Base-by-base conservation (phyloP, 1,140 invertebrate species). In the Meloidogyne exigua region DNA sequence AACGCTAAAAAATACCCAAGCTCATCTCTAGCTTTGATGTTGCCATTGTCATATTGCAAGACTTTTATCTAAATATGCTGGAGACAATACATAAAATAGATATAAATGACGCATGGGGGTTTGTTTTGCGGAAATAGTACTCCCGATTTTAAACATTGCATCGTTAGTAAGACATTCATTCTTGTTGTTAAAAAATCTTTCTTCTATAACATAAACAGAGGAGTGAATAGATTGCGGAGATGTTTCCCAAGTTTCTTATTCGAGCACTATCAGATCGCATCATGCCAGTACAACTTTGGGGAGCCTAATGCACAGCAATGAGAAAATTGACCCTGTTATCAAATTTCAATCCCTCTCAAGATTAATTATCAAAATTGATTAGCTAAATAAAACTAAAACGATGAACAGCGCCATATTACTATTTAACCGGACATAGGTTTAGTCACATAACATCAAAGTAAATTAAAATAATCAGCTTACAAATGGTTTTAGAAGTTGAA, bases 21-120 rank as follows among this genome's bases (percentile, higher is more conserved):
- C 72, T 73, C 72, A 73, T 73, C 57, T 73, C 72, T 42, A 73
- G 57, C 72, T 73, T 73, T 15, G 39, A 73, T 62, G 72, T 36
- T 44, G 69, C 12, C 23, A n/a, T 62, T 62, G 62, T 44, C 18
- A 71, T 44, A 62, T 49, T 18, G 44, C 62, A 42, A 71, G 62
- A 49, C n/a, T 71, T 36, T 57, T 42, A 28, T 71, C 44, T 44
- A 71, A 71, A 44, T 28, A 42, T 57, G n/a, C 49, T 57, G 49
- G 49, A 57, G 49, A 57, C 49, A 57, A 57, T 57, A 57, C 13
- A n/a, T 2, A 1, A 57, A n/a, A 57, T n/a, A n/a, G n/a, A n/a
- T n/a, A n/a, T 32, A 57, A 57, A n/a, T 57, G 13, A 44, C 49
- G 18, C 49, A 57, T 9, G 18, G 49, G 49, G 18, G 1, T 57